phyloP scores from a whole-genome alignment of 2,888 invertebrate species.

The Conchocele bisecta region DNA sequence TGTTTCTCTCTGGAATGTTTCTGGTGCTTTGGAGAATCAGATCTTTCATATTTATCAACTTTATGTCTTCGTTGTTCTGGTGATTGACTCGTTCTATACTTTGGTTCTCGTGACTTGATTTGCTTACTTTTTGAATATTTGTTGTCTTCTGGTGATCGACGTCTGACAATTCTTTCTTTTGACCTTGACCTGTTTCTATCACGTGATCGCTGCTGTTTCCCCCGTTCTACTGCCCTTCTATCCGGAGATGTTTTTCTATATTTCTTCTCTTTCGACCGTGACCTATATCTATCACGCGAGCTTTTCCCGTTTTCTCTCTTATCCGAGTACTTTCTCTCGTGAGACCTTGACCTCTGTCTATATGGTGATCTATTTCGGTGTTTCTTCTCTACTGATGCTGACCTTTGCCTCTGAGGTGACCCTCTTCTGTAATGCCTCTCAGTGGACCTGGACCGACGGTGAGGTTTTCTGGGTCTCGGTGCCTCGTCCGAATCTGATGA shows the following conservation, averaged over 20 bases:
- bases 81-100: no score
- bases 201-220: neutral
- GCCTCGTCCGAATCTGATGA: no score
- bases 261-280: conserved; percentile 37
- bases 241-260: conserved; percentile 16
- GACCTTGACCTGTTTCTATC: conserved; percentile 35
- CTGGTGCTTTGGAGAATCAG: no score
- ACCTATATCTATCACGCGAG: conserved; percentile 13
- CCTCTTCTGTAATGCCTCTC: neutral
- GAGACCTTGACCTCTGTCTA: conserved; percentile 25
- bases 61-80: no score
- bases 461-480: no score
- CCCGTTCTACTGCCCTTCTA: conserved; percentile 4
- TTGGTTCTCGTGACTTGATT: no score
- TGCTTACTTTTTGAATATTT: no score
- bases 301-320: neutral
- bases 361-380: no score
- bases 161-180: no score
- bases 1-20: conserved; percentile 17
- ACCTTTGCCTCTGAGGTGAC: neutral
- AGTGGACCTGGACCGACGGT: no score
- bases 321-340: neutral
- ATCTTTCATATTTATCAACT: no score
- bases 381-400: neutral
- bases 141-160: no score